phyloP scores from a whole-genome alignment of 2,797 vertebrate genomes.

The Morus bassanus region DNA sequence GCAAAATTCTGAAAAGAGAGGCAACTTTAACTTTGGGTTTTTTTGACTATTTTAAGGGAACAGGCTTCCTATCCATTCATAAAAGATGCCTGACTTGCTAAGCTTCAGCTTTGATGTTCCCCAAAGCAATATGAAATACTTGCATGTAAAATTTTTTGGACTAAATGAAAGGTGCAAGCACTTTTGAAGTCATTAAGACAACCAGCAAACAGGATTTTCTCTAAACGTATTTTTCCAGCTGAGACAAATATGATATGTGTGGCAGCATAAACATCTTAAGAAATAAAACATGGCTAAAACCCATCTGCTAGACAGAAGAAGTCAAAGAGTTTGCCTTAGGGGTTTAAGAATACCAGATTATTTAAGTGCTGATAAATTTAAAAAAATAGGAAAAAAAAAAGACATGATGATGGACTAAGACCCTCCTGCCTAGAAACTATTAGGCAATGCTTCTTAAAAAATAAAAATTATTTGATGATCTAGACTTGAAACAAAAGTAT shows the following conservation, averaged over 20 bases:
- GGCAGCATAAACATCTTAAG: constrained; percentile 27
- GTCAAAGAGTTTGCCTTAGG: background rate
- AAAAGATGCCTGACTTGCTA: background rate
- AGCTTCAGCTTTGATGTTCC: constrained; percentile 18
- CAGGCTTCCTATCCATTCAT: background rate
- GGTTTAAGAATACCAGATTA: constrained; percentile 1
- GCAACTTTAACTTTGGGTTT: background rate
- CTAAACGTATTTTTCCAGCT: background rate
- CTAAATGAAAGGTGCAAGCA: constrained; percentile 3
- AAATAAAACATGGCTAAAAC: constrained; percentile 13
- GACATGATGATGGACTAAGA: background rate
- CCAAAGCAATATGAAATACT: constrained; percentile 20
- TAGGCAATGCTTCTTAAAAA: background rate
- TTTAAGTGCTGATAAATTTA: constrained; percentile 8
- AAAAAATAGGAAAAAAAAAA: rapidly evolving
- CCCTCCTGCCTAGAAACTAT: background rate
- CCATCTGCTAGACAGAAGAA: constrained; percentile 33
- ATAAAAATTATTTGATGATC: background rate
- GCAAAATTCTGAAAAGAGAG: background rate
- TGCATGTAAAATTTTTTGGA: background rate
- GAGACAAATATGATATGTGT: constrained; percentile 2
- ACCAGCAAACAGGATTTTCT: constrained; percentile 29
- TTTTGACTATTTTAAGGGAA: background rate
- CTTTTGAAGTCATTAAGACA: background rate
- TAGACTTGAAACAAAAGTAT: background rate